A percentile compares a stretch with the other conserved stretches of the same genome.
Conservation (phyloP, 1,140 invertebrate species). For the Oedothorax gibbosus region DNA sequence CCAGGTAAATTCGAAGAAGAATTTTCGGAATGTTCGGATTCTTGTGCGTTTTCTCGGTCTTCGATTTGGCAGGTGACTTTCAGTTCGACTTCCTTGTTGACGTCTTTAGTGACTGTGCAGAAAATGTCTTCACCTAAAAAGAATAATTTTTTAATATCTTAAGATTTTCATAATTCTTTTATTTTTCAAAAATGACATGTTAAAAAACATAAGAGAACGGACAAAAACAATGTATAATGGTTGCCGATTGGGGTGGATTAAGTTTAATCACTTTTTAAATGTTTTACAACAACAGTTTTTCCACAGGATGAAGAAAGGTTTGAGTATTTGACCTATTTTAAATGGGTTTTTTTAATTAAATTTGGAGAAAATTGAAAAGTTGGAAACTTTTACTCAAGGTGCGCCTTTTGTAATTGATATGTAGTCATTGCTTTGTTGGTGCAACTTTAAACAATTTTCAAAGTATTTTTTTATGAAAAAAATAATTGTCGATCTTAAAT, state of each 20-base stretch:
- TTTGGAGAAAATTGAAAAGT: not conserved
- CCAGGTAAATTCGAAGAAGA: not conserved
- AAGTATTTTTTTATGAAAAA: no score
- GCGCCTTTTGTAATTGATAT: no score
- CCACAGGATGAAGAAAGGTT: not conserved
- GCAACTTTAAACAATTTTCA: no score
- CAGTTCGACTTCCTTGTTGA: conserved; percentile 54
- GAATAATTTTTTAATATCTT: not conserved
- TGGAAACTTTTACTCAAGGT: not conserved
- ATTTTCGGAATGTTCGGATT: conserved; percentile 1
- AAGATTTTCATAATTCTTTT: no score
- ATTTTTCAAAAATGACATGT: no score
- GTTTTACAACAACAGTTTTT: not conserved
- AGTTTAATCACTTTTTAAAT: no score
- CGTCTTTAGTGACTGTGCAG: conserved; percentile 57
- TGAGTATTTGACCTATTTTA: not conserved
- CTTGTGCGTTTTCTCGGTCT: conserved; percentile 3
- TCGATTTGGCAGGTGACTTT: conserved; percentile 51
- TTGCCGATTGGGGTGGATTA: no score
- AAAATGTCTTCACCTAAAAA: conserved; percentile 38
- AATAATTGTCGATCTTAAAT: no score
- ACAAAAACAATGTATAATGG: no score
- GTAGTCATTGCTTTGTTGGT: no score
- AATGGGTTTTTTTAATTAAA: not conserved
- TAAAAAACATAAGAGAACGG: no score